Evolutionary conservation across 2,888 invertebrate genomes (phyloP).

Genomic region (Megaustenia siamemsis): DNA sequence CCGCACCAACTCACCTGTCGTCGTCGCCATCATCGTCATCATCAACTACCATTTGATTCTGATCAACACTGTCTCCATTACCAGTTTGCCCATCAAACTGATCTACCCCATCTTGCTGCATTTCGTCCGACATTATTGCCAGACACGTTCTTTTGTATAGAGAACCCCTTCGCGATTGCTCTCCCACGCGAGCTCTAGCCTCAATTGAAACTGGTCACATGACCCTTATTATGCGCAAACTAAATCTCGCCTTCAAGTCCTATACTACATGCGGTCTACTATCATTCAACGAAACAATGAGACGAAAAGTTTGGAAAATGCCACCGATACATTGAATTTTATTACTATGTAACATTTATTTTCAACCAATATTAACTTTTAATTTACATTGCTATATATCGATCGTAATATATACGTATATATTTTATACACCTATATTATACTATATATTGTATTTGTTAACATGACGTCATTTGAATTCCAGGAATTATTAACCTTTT

Average conservation of each 20-base stretch:
- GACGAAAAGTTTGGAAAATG: too few relatives aligned
- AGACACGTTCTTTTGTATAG: not conserved
- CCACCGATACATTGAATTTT: too few relatives aligned
- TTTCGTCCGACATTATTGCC: constrained; percentile 51
- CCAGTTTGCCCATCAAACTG: constrained; percentile 42
- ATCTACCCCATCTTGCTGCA: constrained; percentile 49
- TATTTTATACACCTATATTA: too few relatives aligned
- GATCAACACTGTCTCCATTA: constrained; percentile 38
- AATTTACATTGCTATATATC: too few relatives aligned
- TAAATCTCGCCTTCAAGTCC: constrained; percentile 23
- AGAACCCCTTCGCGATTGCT: not conserved
- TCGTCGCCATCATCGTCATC: constrained; percentile 50
- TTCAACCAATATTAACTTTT: too few relatives aligned
- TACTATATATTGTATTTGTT: too few relatives aligned
- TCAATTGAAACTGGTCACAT: constrained; percentile 44
- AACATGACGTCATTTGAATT: too few relatives aligned
- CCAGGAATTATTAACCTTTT: too few relatives aligned
- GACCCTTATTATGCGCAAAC: constrained; percentile 45
- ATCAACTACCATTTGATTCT: constrained; percentile 34
- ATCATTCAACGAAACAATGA: too few relatives aligned
- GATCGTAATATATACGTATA: too few relatives aligned
- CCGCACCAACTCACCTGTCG: constrained; percentile 47
- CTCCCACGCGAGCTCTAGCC: constrained; percentile 43
- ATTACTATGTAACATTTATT: too few relatives aligned
- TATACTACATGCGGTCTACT: too few relatives aligned